Evolutionary conservation across 2,888 invertebrate genomes (phyloP), one percentile per base, ranked within the genome.

Genomic region (Andrena chrysosceles): DNA sequence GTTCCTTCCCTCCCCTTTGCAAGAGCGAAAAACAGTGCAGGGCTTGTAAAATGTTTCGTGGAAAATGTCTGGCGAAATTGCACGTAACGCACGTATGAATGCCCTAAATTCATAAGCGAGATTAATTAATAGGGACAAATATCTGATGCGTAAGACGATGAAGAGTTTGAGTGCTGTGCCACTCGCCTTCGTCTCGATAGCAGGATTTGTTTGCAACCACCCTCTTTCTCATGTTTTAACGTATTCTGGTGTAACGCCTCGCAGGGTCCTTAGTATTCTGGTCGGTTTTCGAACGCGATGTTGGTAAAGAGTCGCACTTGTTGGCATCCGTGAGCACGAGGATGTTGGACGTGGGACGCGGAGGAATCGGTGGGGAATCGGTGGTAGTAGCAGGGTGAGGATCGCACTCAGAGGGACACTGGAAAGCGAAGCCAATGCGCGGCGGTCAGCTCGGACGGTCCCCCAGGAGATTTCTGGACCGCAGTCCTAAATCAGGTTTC

Each of bases 401-500:
- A 90, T 91, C 91, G 90, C 83, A 91, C 90, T 91, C 91, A 74
- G 85, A 91, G 91, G 91, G 90, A 91, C 89, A 90, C 87, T 89
- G 89, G 91, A 89, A 91, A 91, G 91, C 90, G 91, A 91, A 91
- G 92, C 90, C 92, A 91, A 91, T 90, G 89, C 90, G 85, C 91
- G 87, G 89, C 90, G 93, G 93, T 92, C 92, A 92, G 92, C 87
- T 90, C 89, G 89, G 91, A 90, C 86, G 87, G 85, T 92, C 93
- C 91, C 92, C 86, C 81, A 92, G 89, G 93, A 92, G 91, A 91
- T 92, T 92, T 91, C 92, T 89, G 90, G 87, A 92, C 93, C 93
- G 91, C 93, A 93, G 91, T 91, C 91, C 93, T 93, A 93, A 93
- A 93, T 93, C 93, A 93, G 93, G 93, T 93, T 93, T 92, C 92